These are phyloP conservation scores for Oncorhynchus mykiss DNA, from an alignment of 2,113 vertebrate species.

Conservation along the genomic window DNA sequence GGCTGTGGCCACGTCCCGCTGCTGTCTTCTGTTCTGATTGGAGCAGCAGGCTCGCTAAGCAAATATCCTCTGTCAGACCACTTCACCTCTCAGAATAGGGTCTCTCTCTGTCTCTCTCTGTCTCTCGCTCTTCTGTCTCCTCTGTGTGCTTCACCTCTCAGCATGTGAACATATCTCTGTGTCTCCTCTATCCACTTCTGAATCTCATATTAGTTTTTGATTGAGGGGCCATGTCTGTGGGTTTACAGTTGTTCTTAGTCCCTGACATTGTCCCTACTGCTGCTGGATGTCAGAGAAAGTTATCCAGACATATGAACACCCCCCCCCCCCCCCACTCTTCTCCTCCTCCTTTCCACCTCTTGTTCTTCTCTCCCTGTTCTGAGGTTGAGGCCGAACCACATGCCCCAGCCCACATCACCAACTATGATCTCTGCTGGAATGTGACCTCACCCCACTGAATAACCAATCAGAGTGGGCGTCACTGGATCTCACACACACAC, in stretches of 20 bases:
- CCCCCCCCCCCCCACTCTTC: background rate
- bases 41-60: conserved; percentile 27
- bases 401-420: no score
- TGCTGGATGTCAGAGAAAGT: no score
- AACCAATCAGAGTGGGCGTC: no score
- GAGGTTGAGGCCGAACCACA: no score
- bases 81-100: conserved; percentile 25
- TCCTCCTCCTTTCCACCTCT: background rate
- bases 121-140: background rate
- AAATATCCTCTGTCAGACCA: background rate
- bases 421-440: no score
- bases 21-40: conserved; percentile 25
- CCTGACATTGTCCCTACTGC: conserved; percentile 15
- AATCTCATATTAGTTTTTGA: conserved; percentile 50
- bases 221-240: conserved; percentile 20
- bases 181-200: conserved; percentile 20
- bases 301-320: no score
- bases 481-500: no score
- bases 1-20: conserved; percentile 20
- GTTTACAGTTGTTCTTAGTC: conserved; percentile 18
- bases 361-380: no score
- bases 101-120: conserved; percentile 12
- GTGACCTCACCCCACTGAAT: no score
- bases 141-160: conserved; percentile 20
- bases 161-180: conserved; percentile 8